Conservation (phyloP, 2,113 vertebrate species). For the Lota lota region DNA sequence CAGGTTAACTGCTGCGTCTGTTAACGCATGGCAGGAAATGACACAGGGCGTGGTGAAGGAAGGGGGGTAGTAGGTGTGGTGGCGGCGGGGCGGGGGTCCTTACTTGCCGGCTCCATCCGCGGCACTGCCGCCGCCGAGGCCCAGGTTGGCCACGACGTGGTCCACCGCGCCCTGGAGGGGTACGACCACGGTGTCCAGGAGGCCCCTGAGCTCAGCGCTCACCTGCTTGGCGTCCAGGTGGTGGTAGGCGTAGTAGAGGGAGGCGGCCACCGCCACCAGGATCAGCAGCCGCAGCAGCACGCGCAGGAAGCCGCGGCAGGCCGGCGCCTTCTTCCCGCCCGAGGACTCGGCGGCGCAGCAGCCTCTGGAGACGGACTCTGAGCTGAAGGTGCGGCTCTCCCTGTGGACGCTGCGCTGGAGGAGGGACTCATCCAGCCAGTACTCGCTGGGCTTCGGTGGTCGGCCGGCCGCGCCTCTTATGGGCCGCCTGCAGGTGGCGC, state of each 20-base stretch:
- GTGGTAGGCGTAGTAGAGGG: constrained; percentile 83
- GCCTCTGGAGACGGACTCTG: constrained; percentile 40
- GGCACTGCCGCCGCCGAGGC: constrained; percentile 35
- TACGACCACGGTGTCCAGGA: constrained; percentile 52
- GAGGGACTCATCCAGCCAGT: constrained; percentile 81
- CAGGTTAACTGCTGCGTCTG: constrained; percentile 41
- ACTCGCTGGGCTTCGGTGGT: constrained; percentile 82
- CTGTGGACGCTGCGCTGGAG: constrained; percentile 50
- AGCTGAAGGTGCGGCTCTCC: constrained; percentile 48
- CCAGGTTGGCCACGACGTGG: constrained; percentile 51
- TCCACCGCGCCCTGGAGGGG: constrained; percentile 50
- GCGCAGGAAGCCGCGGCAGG: constrained; percentile 67
- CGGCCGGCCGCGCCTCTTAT: constrained; percentile 92
- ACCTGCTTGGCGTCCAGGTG: constrained; percentile 84
- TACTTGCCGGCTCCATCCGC: constrained; percentile 37
- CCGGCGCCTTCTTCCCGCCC: constrained; percentile 22
- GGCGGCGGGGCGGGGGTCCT: constrained; percentile 31
- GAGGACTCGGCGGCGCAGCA: background rate
- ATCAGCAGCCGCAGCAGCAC: constrained; percentile 86
- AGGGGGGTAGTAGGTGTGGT: background rate
- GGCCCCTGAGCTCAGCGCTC: constrained; percentile 63
- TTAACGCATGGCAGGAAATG: constrained; percentile 42
- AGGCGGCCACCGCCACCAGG: constrained; percentile 73
- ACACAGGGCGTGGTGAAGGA: constrained; percentile 10
- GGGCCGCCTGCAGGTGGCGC: constrained; percentile 90